Evolutionary conservation across 2,113 vertebrate species (phyloP).

Genomic region (Argyrosomus japonicus): DNA sequence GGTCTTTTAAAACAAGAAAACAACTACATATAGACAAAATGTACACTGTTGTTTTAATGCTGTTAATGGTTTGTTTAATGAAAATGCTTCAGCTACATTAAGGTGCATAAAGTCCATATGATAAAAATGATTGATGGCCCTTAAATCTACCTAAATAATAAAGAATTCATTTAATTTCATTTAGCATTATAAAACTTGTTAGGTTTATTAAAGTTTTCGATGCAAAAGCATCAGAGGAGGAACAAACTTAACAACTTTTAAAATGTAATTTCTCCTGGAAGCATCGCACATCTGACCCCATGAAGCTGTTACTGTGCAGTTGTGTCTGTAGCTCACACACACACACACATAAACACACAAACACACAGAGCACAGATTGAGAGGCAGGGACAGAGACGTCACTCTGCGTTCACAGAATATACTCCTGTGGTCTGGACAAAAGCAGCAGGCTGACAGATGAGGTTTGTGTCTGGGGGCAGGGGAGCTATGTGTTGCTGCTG

Average conservation of each 20-base stretch:
- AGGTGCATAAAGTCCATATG: not conserved
- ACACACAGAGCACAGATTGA: slow-evolving; percentile 62
- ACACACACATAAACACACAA: slow-evolving; percentile 20
- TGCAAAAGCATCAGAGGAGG: not conserved
- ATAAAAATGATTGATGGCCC: not conserved
- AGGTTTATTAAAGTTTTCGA: not conserved
- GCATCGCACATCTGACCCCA: not conserved
- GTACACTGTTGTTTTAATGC: not conserved
- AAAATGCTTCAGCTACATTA: not conserved
- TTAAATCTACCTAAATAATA: not conserved
- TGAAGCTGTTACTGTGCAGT: slow-evolving; percentile 36
- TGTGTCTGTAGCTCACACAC: slow-evolving; percentile 1
- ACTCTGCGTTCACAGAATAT: slow-evolving; percentile 65
- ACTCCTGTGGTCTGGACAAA: slow-evolving; percentile 72
- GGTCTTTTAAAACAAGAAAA: not conserved
- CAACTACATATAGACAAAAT: not conserved
- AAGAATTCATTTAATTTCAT: not conserved
- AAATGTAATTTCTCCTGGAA: slow-evolving; percentile 10
- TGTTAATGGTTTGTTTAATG: not conserved
- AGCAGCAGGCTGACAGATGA: slow-evolving; percentile 81
- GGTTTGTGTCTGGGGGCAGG: slow-evolving; percentile 73
- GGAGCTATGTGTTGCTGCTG: slow-evolving; percentile 64
- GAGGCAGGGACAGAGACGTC: slow-evolving; percentile 72
- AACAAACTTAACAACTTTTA: not conserved
- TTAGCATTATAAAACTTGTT: not conserved